Percentiles rank a stretch among this genome's conserved stretches.
phyloP scores from a whole-genome alignment of 2,797 vertebrate genomes.

The Acrocephalus scirpaceus region DNA sequence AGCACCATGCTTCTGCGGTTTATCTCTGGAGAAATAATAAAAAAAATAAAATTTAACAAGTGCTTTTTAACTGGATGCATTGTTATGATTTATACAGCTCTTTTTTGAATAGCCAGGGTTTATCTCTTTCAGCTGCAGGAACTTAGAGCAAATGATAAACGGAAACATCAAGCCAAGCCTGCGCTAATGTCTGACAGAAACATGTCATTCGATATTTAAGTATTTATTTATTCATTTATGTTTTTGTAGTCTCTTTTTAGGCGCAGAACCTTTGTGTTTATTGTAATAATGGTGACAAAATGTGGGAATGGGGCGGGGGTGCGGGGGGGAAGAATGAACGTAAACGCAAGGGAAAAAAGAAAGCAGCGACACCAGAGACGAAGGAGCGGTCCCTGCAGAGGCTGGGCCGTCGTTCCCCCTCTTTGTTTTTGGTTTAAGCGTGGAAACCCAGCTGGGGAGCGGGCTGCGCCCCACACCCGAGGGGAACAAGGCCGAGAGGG shows the following conservation, averaged over 20 bases:
- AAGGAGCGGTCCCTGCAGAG: neutral
- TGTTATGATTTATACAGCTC: slow-evolving; percentile 38
- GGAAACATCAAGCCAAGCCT: slow-evolving; percentile 64
- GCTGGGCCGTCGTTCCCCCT: fast-evolving
- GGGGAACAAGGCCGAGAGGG: no score
- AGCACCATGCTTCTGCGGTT: neutral
- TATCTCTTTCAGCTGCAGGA: slow-evolving; percentile 43
- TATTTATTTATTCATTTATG: slow-evolving; percentile 78
- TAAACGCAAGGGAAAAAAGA: neutral
- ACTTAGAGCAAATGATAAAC: slow-evolving; percentile 71
- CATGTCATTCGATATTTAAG: slow-evolving; percentile 73
- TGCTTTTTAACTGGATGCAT: slow-evolving; percentile 1
- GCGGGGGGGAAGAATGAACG: neutral
- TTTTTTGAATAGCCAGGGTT: slow-evolving; percentile 33
- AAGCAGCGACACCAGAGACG: neutral
- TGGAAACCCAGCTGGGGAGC: neutral
- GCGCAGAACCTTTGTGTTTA: slow-evolving; percentile 48
- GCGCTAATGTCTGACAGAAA: slow-evolving; percentile 73
- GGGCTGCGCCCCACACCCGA: neutral
- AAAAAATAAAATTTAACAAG: neutral
- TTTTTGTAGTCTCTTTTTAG: slow-evolving; percentile 67
- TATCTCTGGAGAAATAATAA: neutral
- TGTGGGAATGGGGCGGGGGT: neutral
- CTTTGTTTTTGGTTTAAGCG: neutral
- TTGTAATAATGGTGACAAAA: slow-evolving; percentile 59